phyloP scores from a whole-genome alignment of 2,888 invertebrate species.

The Tinea trinotella region DNA sequence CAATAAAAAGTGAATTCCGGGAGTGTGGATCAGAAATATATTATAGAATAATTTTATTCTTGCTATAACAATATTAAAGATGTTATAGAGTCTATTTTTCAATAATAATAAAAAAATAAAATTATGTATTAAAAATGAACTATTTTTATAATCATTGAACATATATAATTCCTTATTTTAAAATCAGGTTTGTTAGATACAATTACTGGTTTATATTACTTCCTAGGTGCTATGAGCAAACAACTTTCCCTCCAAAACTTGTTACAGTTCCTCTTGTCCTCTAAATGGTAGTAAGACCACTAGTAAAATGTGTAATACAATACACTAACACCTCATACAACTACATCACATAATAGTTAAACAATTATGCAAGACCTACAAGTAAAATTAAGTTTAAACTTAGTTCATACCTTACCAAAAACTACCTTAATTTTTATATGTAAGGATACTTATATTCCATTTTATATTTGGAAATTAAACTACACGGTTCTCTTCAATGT shows the following conservation, averaged over 20 bases:
- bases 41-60: no score
- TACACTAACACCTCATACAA: constrained; percentile 4
- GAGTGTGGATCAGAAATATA: no score
- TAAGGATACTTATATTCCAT: no score
- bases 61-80: no score
- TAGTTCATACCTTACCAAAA: background rate
- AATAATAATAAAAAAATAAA: no score
- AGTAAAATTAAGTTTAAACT: background rate
- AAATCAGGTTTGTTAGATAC: no score
- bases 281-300: constrained; percentile 20
- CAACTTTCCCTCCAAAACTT: constrained; percentile 52
- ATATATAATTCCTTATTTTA: no score
- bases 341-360: background rate
- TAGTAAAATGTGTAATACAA: background rate
- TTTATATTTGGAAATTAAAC: no score
- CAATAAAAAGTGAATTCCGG: no score
- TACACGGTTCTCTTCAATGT: background rate
- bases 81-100: no score
- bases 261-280: constrained; percentile 26
- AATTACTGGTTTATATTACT: constrained; percentile 35
- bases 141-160: no score
- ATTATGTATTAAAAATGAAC: no score
- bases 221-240: constrained; percentile 60
- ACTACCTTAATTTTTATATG: background rate
- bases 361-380: background rate